Conservation (phyloP, 92 coral and sea anemone genomes). For the Diadumene lineata region DNA sequence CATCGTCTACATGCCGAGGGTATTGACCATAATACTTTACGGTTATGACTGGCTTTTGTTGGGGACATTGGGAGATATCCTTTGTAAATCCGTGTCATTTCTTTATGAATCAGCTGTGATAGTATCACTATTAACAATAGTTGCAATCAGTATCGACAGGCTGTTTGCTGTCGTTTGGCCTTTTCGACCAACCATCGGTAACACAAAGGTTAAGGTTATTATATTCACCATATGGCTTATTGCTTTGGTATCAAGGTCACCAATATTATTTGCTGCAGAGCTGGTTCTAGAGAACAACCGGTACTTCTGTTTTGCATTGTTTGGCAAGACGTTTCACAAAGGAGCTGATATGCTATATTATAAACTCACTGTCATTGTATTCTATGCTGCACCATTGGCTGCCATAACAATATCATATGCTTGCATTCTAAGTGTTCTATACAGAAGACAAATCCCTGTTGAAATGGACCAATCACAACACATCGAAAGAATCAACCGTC, state of each 20-base stretch:
- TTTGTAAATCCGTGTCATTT: constrained; percentile 50
- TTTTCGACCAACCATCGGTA: constrained; percentile 28
- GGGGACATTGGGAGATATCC: constrained; percentile 22
- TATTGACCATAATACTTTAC: constrained; percentile 39
- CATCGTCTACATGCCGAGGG: constrained; percentile 64
- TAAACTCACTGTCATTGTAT: constrained; percentile 32
- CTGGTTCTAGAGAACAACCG: constrained; percentile 16
- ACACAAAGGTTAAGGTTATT: constrained; percentile 20
- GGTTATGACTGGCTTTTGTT: constrained; percentile 62
- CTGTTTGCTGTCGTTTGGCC: constrained; percentile 61
- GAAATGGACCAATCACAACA: constrained; percentile 2
- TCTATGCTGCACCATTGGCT: constrained; percentile 50
- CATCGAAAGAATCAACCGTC: constrained; percentile 36
- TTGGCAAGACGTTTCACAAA: constrained; percentile 29
- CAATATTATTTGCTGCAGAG: constrained; percentile 43
- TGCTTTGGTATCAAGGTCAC: constrained; percentile 48
- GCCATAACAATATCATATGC: constrained; percentile 46
- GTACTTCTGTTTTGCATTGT: constrained; percentile 30
- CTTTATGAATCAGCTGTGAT: constrained; percentile 44
- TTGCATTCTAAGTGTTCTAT: constrained; percentile 37
- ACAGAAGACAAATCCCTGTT: constrained; percentile 27
- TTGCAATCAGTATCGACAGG: constrained; percentile 65
- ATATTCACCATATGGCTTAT: constrained; percentile 46
- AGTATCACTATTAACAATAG: constrained; percentile 54
- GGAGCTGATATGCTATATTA: constrained; percentile 53